Evolutionary conservation across 2,888 invertebrate species (phyloP).

Genomic region (Molanna angustata): DNA sequence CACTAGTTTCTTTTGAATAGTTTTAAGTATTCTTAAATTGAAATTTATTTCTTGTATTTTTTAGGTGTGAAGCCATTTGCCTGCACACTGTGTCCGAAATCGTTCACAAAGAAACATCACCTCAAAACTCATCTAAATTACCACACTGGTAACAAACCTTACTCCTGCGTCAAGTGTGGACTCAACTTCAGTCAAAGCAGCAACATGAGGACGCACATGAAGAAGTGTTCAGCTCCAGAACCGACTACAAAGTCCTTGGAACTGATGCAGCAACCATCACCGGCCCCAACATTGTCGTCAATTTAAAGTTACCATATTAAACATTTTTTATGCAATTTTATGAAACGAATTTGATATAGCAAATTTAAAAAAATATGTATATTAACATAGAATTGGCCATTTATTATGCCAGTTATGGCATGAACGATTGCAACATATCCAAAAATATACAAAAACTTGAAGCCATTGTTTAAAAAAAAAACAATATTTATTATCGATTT

Average conservation of each 20-base stretch:
- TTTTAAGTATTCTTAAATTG: background rate
- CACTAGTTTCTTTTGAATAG: no score
- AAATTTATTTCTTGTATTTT: slow-evolving; percentile 31
- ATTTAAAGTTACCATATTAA: no score
- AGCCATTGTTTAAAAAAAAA: no score
- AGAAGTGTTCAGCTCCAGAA: slow-evolving; percentile 59
- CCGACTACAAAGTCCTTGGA: background rate
- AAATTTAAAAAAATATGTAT: no score
- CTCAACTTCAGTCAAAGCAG: slow-evolving; percentile 81
- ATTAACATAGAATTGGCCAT: no score
- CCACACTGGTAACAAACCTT: slow-evolving; percentile 80
- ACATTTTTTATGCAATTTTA: no score
- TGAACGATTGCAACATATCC: no score
- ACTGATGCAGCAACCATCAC: background rate
- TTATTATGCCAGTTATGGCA: no score
- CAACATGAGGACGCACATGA: slow-evolving; percentile 83
- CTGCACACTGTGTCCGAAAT: slow-evolving; percentile 66
- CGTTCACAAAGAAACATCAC: slow-evolving; percentile 84
- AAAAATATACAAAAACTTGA: no score
- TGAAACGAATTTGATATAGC: no score
- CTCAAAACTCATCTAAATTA: slow-evolving; percentile 82
- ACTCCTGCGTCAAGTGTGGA: slow-evolving; percentile 68
- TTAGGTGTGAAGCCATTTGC: slow-evolving; percentile 75
- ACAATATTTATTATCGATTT: no score
- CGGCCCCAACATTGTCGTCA: background rate